Percentiles rank a stretch among this genome's conserved stretches.
phyloP scores from a whole-genome alignment of 1,140 invertebrate genomes.

The Drosophila nannoptera region DNA sequence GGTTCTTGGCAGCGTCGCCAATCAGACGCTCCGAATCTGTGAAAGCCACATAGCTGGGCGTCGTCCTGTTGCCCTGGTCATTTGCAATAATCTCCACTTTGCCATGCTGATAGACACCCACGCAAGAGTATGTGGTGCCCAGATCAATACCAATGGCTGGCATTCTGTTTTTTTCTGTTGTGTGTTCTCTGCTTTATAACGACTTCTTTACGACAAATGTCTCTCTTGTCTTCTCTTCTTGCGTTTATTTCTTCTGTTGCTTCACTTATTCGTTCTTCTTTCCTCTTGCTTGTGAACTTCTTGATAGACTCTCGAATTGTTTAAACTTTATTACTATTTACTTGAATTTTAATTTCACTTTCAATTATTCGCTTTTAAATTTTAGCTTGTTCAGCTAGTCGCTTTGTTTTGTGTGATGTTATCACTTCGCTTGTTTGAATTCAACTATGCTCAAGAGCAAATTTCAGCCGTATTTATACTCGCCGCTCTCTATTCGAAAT shows the following conservation, averaged over 20 bases:
- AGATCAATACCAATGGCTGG: slow-evolving; percentile 88
- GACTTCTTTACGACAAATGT: not conserved
- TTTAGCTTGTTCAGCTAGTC: slow-evolving; percentile 47
- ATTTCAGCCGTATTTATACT: slow-evolving; percentile 59
- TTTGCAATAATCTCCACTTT: slow-evolving; percentile 96
- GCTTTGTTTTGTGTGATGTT: slow-evolving; percentile 57
- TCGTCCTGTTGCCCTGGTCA: slow-evolving; percentile 96
- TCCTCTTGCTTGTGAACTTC: not conserved
- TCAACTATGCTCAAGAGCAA: slow-evolving; percentile 53
- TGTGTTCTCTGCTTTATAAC: not conserved
- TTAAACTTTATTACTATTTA: not conserved
- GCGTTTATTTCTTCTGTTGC: not conserved
- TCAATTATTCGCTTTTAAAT: slow-evolving; percentile 16
- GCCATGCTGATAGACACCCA: slow-evolving; percentile 89
- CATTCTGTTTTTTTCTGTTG: slow-evolving; percentile 48
- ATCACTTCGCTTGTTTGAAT: slow-evolving; percentile 60
- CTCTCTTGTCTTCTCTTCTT: not conserved
- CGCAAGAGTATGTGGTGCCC: slow-evolving; percentile 89
- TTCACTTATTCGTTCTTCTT: not conserved
- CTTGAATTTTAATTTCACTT: slow-evolving; percentile 20
- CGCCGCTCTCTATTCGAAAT: slow-evolving; percentile 44
- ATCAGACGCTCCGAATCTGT: slow-evolving; percentile 97
- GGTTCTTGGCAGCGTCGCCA: slow-evolving; percentile 93
- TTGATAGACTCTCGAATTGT: not conserved
- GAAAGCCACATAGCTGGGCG: slow-evolving; percentile 97